Evolutionary conservation across 2,797 vertebrate species (phyloP).

Genomic region (Propithecus deckenii): DNA sequence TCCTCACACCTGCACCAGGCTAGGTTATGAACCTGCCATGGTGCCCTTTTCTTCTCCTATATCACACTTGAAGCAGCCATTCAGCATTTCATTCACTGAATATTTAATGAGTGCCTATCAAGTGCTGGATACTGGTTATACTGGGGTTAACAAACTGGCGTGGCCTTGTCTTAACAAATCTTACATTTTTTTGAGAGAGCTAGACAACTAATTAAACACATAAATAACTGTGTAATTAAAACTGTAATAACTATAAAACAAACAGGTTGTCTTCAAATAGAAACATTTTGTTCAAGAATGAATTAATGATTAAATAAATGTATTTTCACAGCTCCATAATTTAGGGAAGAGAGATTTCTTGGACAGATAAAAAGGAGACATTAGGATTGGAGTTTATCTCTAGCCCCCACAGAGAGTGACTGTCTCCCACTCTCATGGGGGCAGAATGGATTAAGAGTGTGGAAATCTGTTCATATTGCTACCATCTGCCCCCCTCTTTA

Average conservation of each 20-base stretch:
- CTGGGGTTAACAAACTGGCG: not conserved
- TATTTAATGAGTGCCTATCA: not conserved
- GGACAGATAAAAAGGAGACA: not conserved
- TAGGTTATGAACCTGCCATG: not conserved
- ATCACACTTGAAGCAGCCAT: not conserved
- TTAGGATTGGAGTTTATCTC: not conserved
- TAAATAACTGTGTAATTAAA: not conserved
- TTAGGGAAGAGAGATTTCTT: not conserved
- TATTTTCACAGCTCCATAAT: not conserved
- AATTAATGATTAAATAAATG: not conserved
- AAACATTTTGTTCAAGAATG: not conserved
- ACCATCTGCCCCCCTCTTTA: not conserved
- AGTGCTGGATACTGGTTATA: not conserved
- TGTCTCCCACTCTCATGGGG: not conserved
- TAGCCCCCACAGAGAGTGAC: not conserved
- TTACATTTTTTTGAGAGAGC: not conserved
- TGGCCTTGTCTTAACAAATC: not conserved
- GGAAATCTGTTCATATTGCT: not conserved
- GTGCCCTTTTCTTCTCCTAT: not conserved
- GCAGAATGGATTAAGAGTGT: not conserved
- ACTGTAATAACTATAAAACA: not conserved
- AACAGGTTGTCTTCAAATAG: not conserved
- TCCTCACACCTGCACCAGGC: not conserved
- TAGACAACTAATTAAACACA: constrained; percentile 3
- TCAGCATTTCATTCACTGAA: not conserved